phyloP scores from a whole-genome alignment of 2,888 invertebrate genomes.

The Lottia gigantea region DNA sequence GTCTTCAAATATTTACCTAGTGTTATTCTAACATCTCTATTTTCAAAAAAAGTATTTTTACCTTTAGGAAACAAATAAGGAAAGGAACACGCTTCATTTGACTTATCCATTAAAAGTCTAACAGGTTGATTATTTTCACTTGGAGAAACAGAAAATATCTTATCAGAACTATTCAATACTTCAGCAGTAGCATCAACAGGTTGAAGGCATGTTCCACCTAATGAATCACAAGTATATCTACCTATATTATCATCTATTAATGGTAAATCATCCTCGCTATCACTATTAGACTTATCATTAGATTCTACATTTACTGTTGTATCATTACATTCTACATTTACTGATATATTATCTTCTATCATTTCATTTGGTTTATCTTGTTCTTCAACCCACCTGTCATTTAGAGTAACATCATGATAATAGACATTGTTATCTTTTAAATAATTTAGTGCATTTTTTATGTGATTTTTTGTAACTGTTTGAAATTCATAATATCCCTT shows the following conservation, averaged over 20 bases:
- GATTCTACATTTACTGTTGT: too few relatives aligned
- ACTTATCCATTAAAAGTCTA: conserved; percentile 15
- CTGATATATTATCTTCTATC: too few relatives aligned
- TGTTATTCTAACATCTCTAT: conserved; percentile 14
- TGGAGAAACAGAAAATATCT: conserved; percentile 26
- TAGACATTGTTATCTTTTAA: too few relatives aligned
- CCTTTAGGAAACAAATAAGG: conserved; percentile 25
- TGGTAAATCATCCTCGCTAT: background rate
- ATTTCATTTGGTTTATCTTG: too few relatives aligned
- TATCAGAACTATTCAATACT: conserved; percentile 19
- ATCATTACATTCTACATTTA: too few relatives aligned
- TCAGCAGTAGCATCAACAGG: conserved; percentile 22
- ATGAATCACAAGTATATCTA: conserved; percentile 1
- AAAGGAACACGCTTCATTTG: conserved; percentile 25
- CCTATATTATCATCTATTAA: background rate
- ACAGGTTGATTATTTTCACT: conserved; percentile 11
- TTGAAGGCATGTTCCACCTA: conserved; percentile 23
- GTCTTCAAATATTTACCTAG: conserved; percentile 21
- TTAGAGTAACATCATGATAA: too few relatives aligned
- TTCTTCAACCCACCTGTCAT: too few relatives aligned
- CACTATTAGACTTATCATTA: too few relatives aligned
- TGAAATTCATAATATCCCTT: too few relatives aligned
- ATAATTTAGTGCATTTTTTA: too few relatives aligned
- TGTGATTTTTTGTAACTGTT: too few relatives aligned
- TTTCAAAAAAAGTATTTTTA: conserved; percentile 11